phyloP scores from a whole-genome alignment of 2,888 invertebrate species.

The Nebria brevicollis region DNA sequence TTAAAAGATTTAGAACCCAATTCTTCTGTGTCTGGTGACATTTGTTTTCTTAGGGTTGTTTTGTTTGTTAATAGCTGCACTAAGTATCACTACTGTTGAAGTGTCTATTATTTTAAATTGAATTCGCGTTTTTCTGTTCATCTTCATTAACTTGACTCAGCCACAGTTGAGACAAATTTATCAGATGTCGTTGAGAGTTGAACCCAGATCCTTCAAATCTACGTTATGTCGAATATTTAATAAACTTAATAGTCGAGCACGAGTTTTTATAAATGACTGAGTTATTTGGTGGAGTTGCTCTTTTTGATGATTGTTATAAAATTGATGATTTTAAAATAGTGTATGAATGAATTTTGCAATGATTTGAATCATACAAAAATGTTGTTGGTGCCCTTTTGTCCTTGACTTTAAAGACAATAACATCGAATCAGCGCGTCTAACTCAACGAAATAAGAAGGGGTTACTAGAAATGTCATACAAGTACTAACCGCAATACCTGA shows the following conservation, averaged over 20 bases:
- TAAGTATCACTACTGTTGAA: conserved; percentile 9
- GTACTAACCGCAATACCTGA: conserved; percentile 46
- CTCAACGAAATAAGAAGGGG: conserved; percentile 22
- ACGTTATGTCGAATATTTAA: no score
- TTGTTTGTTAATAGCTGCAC: background rate
- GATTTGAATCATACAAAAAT: background rate
- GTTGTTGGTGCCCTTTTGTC: conserved; percentile 22
- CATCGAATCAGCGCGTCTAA: background rate
- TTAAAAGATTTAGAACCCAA: background rate
- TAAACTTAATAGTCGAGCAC: no score
- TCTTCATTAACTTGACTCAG: no score
- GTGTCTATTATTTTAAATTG: background rate
- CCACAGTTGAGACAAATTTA: no score
- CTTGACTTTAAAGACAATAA: conserved; percentile 39
- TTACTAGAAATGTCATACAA: conserved; percentile 41
- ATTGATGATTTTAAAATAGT: background rate
- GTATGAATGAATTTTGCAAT: background rate
- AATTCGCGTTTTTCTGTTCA: background rate
- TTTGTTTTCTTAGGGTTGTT: conserved; percentile 10
- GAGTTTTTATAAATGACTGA: background rate
- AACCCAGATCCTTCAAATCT: no score
- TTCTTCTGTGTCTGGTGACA: conserved; percentile 20
- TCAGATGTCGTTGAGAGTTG: no score
- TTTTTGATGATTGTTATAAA: background rate
- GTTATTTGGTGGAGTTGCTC: background rate